Evolutionary conservation across 2,888 invertebrate genomes (phyloP).

Genomic region (Petrolisthes manimaculis): DNA sequence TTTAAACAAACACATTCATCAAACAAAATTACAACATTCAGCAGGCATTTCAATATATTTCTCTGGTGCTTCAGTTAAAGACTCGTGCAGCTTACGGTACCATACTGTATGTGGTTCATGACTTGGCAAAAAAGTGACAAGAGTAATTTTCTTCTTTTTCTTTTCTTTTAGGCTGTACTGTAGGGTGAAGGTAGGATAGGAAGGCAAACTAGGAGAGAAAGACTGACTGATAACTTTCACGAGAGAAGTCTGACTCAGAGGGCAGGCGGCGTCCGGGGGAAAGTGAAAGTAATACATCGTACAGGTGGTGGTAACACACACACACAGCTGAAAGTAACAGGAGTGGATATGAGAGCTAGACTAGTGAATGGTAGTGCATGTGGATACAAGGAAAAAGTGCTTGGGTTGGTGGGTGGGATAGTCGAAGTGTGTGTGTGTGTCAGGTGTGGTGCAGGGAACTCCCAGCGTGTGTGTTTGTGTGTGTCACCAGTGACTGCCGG

Average conservation of each 20-base stretch:
- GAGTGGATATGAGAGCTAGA: not conserved
- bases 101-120: too few species aligned
- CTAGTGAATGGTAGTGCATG: not conserved
- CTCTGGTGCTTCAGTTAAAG: too few species aligned
- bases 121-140: too few species aligned
- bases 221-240: not conserved
- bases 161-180: too few species aligned
- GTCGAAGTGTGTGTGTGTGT: not conserved
- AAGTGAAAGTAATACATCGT: not conserved
- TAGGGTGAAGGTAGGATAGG: not conserved
- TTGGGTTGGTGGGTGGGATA: not conserved
- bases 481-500: not conserved
- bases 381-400: not conserved
- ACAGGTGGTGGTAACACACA: not conserved
- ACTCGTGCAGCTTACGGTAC: too few species aligned
- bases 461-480: not conserved
- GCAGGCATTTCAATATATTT: too few species aligned
- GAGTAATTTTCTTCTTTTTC: too few species aligned
- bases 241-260: not conserved
- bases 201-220: not conserved
- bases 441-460: not conserved
- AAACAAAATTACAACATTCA: too few species aligned
- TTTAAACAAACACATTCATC: too few species aligned
- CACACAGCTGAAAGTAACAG: not conserved
- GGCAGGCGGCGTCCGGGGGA: not conserved